A percentile compares a stretch with the other conserved stretches of the same genome.
Conservation (phyloP, 2,888 invertebrate species). For the Papilio demoleus region DNA sequence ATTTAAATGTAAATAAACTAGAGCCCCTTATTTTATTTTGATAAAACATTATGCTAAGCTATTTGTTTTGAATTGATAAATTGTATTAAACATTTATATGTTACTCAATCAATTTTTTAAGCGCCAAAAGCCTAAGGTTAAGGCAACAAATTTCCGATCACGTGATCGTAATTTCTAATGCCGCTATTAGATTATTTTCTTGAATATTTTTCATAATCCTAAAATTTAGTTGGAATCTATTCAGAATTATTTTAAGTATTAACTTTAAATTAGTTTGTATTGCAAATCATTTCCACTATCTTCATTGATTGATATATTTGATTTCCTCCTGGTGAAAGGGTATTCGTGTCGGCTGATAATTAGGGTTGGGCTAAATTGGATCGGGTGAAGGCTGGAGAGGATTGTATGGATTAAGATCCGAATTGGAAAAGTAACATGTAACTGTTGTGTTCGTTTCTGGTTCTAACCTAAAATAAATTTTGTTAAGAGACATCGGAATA, state of each 20-base stretch:
- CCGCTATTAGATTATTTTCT: too few species aligned
- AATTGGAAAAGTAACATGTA: not conserved
- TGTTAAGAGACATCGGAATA: not conserved
- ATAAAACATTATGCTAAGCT: too few species aligned
- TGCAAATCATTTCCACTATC: not conserved
- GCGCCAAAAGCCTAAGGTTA: too few species aligned
- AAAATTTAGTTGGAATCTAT: too few species aligned
- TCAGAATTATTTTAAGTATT: not conserved
- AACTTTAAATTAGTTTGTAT: not conserved
- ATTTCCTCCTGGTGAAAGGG: constrained; percentile 29
- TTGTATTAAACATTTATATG: too few species aligned
- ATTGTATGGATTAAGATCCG: constrained; percentile 9
- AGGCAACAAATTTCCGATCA: too few species aligned
- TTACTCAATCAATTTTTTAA: too few species aligned
- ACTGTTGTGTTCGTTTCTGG: not conserved
- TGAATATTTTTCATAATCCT: too few species aligned
- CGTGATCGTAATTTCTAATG: too few species aligned
- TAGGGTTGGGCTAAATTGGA: constrained; percentile 36
- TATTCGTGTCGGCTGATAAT: constrained; percentile 36
- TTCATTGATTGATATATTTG: constrained; percentile 31
- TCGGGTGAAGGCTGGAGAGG: constrained; percentile 22
- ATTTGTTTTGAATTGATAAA: too few species aligned
- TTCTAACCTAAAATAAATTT: not conserved
- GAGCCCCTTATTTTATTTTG: too few species aligned
- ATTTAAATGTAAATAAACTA: too few species aligned